Evolutionary conservation across 2,113 vertebrate species (phyloP), one percentile per base, ranked within the genome.

Genomic region (Hyaena hyaena): DNA sequence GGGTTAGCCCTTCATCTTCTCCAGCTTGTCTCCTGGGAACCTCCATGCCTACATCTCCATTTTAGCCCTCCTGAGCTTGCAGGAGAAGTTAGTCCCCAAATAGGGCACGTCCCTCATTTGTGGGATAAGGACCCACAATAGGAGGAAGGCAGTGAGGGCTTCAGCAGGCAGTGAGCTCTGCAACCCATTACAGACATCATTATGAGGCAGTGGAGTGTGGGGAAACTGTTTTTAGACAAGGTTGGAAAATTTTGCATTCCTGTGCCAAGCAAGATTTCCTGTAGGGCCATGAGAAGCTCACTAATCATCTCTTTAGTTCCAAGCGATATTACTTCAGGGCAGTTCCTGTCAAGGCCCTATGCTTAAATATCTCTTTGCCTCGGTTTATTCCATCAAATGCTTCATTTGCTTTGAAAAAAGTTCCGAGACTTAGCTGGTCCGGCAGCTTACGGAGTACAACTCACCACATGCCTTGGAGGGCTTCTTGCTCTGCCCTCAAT

Each of bases 261-360:
- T 86, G 10, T 97, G 92, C 93, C 93, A 94, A 82, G 77, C 88
- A 69, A 93, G 92, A 97, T 97, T 98, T 97, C 97, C 97, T 96
- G 73, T 74, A 88, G 81, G 80, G 77, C 74, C 86, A 26, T 53
- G 79, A 97, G 93, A 91, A 94, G 69, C 95, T 74, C 77, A 92
- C 95, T 97, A 93, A 98, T 98, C 77, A 95, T 93, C 77, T 97
- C 85, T 86, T 97, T 96, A 95, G 81, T 95, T 93, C 69, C 79
- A 95, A 95, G 88, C 10, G 7, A 88, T 91, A 79, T 77, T 86
- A 91, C 89, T 95, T 88, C 94, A 95, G 95, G 95, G 95, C 73
- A 96, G 93, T 89, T 96, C 45, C 92, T 97, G 96, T 97, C 97
- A 97, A 93, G 90, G 76, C 63, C 80, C 58, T 45, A 26, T 73